Evolutionary conservation across 1,140 invertebrate species (phyloP), one percentile per base, ranked within the genome.

Genomic region (Pseudomyrmex cubaensis): DNA sequence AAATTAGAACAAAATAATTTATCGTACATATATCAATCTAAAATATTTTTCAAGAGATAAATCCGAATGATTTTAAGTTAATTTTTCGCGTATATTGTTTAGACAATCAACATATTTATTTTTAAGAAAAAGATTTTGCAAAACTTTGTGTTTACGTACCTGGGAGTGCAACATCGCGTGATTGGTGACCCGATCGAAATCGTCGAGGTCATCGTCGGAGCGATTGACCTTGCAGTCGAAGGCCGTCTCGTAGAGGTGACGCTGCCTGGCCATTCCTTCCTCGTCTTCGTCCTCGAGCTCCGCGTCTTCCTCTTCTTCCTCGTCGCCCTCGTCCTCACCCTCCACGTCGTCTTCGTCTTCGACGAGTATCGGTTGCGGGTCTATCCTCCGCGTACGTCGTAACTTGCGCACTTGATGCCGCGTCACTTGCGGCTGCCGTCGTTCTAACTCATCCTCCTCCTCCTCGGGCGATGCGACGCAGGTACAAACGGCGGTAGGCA

Each of bases 221-320:
- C 97, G 96, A 89, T 96, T 97, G 90, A 98, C 96, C 92, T 97
- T 97, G 91, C 97, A 97, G 92, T 98, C 97, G 93, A 98, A 98
- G 57, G 97, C 97, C 54, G 97, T 98, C 93, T 98, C 97, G 91
- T 98, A 98, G 48, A 98, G 95, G 92, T 97, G 97, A 87, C 97
- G 95, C 89, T 96, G 96, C 91, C 95, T 95, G 87, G 96, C 95
- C 96, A 96, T 96, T 90, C 95, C 94, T 92, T 95, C 95, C 88
- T 95, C 94, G 90, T 95, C 94, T 87, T 89, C 93, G 84, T 90
- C 93, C 91, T 78, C 84, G 76, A 59, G 85, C 73, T 92, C 89
- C 78, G 89, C 92, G 74, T 90, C 89, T 54, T 92, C 92, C 77
- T 90, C 91, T 63, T 94, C 95, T 56, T 94, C 91, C 84, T 93